phyloP scores from a whole-genome alignment of 1,140 invertebrate species.

The Macrosteles quadrilineatus region DNA sequence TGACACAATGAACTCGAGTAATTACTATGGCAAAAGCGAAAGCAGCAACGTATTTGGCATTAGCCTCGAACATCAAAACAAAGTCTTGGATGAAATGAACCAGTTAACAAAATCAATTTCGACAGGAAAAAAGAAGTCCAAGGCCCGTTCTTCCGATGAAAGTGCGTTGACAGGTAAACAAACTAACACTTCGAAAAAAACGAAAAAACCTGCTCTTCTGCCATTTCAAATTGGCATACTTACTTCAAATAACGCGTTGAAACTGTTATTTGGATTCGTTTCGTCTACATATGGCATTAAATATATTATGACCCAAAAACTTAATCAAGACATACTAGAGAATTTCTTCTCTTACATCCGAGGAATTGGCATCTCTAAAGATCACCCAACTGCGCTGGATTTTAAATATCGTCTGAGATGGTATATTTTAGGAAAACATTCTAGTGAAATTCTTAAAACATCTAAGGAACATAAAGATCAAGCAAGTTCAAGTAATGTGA shows the following conservation, averaged over 20 bases:
- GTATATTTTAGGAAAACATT: too few species aligned
- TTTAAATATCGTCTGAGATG: too few species aligned
- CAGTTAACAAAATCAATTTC: too few species aligned
- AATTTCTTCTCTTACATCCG: too few species aligned
- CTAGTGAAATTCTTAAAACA: too few species aligned
- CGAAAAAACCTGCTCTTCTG: neutral
- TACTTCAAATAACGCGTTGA: neutral
- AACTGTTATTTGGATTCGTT: neutral
- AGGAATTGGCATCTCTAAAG: too few species aligned
- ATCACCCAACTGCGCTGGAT: too few species aligned
- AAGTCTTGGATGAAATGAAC: too few species aligned
- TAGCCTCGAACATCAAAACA: too few species aligned
- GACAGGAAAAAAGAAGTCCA: neutral
- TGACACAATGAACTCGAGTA: neutral
- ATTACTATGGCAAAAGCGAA: neutral
- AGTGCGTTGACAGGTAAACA: neutral
- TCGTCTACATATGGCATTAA: neutral
- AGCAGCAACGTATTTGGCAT: neutral
- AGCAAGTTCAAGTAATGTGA: too few species aligned
- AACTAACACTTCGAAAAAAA: neutral
- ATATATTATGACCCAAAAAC: neutral
- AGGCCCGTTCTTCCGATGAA: neutral
- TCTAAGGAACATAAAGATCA: too few species aligned
- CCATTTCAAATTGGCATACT: neutral
- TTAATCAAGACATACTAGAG: too few species aligned